A percentile compares a stretch with the other conserved stretches of the same genome.
phyloP scores from a whole-genome alignment of 1,140 invertebrate species.

The Cotesia glomerata region DNA sequence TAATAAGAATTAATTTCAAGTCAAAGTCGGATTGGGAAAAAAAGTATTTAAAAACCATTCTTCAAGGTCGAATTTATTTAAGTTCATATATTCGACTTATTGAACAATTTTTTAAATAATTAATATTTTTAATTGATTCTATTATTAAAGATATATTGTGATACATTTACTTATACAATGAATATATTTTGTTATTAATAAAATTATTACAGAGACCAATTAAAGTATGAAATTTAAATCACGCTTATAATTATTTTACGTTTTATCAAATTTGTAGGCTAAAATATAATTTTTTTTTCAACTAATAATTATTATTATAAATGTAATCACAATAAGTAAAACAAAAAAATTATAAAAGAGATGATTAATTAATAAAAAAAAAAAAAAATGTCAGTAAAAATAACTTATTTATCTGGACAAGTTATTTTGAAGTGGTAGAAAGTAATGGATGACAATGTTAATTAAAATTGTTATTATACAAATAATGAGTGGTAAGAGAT shows the following conservation, averaged over 20 bases:
- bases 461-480: slow-evolving; percentile 2
- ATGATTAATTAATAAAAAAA: not conserved
- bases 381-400: no score
- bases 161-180: not conserved
- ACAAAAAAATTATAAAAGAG: not conserved
- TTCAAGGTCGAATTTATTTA: slow-evolving; percentile 23
- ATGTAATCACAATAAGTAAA: not conserved
- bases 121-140: not conserved
- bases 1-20: not conserved
- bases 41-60: slow-evolving; percentile 20
- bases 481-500: not conserved
- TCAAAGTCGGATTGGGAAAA: slow-evolving; percentile 9
- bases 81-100: slow-evolving; percentile 3
- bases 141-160: not conserved
- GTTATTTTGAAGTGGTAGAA: not conserved
- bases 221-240: not conserved
- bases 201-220: not conserved
- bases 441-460: not conserved
- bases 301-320: no score
- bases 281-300: not conserved
- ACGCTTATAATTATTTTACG: not conserved
- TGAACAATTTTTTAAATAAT: slow-evolving; percentile 9
- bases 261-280: not conserved
- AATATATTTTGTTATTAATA: not conserved
- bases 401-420: no score